Conservation (phyloP, 2,888 invertebrate species). For the Troglohyphantes excavatus region DNA sequence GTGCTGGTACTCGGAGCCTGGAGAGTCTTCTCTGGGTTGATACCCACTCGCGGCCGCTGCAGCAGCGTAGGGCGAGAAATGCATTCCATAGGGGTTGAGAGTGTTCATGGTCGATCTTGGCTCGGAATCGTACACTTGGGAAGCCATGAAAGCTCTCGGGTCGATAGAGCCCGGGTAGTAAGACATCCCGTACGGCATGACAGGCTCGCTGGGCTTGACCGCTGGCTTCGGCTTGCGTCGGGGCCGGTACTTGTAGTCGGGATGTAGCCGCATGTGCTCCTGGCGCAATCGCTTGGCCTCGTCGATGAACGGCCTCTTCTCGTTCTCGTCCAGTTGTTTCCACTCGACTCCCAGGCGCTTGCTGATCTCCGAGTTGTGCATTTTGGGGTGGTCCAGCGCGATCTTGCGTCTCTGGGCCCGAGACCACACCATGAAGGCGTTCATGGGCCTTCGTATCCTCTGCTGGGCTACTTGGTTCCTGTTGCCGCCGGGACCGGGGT, state of each 20-base stretch:
- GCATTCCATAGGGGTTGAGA: constrained; percentile 31
- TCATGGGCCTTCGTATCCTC: constrained; percentile 84
- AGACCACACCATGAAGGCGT: constrained; percentile 85
- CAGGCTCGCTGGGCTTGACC: not conserved
- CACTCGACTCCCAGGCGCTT: constrained; percentile 84
- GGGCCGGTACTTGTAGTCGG: constrained; percentile 42
- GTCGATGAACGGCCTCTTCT: constrained; percentile 39
- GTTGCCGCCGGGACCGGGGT: not conserved
- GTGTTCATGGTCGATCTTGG: not conserved
- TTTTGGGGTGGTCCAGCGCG: constrained; percentile 84
- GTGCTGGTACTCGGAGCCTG: not conserved
- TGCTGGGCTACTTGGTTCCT: constrained; percentile 7
- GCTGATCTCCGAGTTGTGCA: constrained; percentile 84
- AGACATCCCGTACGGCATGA: not conserved
- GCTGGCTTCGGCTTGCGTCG: constrained; percentile 15
- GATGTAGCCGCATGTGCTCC: constrained; percentile 15
- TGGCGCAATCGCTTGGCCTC: constrained; percentile 21
- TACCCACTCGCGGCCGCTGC: not conserved
- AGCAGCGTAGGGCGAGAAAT: constrained; percentile 8
- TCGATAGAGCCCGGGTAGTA: constrained; percentile 5
- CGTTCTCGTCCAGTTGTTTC: constrained; percentile 82
- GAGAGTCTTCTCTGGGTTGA: not conserved
- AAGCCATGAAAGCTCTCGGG: not conserved
- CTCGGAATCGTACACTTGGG: not conserved
- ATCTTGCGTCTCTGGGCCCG: constrained; percentile 84